phyloP scores from a whole-genome alignment of 2,113 vertebrate genomes.

The Bos taurus region ARS-UCD2.0 NC_037338.1:12164501-12165000 shows the following conservation, averaged over 20 bases:
- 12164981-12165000: neutral
- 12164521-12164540: neutral
- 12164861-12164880: neutral
- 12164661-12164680: neutral
- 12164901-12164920: neutral
- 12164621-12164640: neutral
- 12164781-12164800: neutral
- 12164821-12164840: neutral
- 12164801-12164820: slow-evolving; percentile 18
- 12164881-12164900: neutral
- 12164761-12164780: neutral
- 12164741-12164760: neutral
- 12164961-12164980: neutral
- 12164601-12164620: neutral
- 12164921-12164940: neutral
- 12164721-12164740: neutral
- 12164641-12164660: neutral
- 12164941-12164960: neutral
- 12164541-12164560: neutral
- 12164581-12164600: neutral
- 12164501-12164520: neutral
- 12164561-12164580: neutral
- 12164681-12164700: neutral
- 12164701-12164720: neutral
- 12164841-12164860: neutral